Percentiles rank a stretch among this genome's conserved stretches.
These are phyloP conservation scores for Gallinago solitaria DNA, from an alignment of 2,797 vertebrate genomes.

Conservation along the genomic window DNA sequence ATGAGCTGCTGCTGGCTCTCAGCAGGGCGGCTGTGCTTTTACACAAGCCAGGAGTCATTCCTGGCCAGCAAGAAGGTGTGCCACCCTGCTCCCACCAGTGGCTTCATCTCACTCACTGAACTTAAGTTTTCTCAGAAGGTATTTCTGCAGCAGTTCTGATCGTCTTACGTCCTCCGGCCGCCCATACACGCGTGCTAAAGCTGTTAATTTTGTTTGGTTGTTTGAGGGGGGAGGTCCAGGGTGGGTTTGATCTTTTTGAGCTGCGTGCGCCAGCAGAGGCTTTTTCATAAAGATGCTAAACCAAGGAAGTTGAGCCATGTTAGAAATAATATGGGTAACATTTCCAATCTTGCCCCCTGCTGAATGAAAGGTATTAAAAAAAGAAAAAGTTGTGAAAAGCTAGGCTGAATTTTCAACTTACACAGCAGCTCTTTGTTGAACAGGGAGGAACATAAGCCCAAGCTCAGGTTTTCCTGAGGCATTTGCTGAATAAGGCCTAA, in stretches of 20 bases:
- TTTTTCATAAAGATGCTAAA: background rate
- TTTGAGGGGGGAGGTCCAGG: background rate
- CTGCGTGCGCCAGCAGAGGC: background rate
- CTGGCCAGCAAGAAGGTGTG: background rate
- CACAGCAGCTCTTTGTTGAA: background rate
- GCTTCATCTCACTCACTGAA: accelerated
- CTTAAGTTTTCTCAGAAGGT: background rate
- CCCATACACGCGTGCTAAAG: background rate
- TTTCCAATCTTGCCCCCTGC: background rate
- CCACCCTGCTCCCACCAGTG: accelerated
- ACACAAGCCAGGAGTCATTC: background rate
- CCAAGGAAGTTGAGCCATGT: background rate
- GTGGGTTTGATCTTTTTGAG: background rate
- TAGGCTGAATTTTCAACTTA: background rate
- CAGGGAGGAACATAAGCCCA: background rate
- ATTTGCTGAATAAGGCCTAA: background rate
- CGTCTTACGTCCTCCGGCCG: background rate
- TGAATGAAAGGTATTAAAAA: background rate
- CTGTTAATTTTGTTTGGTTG: background rate
- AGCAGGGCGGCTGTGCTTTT: background rate
- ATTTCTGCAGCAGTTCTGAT: background rate
- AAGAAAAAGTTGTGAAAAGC: background rate
- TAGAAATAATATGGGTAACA: background rate
- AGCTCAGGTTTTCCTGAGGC: background rate
- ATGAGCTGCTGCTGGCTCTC: background rate